Evolutionary conservation across 2,888 invertebrate genomes (phyloP).

Genomic region (Panzeria rudis): DNA sequence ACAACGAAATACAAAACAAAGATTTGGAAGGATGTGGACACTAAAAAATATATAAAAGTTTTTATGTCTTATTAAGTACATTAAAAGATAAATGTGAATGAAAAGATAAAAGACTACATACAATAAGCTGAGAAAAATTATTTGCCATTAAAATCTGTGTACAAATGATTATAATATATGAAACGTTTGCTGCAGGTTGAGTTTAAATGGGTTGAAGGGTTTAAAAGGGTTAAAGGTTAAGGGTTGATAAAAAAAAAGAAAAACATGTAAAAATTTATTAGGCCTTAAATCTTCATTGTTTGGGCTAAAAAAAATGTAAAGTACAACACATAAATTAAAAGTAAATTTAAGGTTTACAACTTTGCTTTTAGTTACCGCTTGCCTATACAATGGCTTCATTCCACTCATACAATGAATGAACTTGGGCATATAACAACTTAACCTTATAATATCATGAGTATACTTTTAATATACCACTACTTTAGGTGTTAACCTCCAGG

Average conservation of each 20-base stretch:
- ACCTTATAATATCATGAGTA: background rate
- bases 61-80: conserved; percentile 3
- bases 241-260: background rate
- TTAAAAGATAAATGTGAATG: background rate
- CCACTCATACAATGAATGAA: background rate
- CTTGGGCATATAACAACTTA: background rate
- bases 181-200: background rate
- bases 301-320: too few species aligned
- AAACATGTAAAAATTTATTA: too few species aligned
- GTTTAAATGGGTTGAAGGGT: background rate
- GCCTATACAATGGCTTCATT: background rate
- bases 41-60: conserved; percentile 7
- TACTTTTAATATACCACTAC: too few species aligned
- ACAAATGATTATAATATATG: background rate
- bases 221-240: conserved; percentile 5
- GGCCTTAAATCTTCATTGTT: too few species aligned
- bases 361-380: background rate
- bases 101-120: background rate
- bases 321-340: too few species aligned
- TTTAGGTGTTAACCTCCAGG: too few species aligned
- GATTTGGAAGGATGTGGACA: conserved; percentile 57
- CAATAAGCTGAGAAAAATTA: background rate
- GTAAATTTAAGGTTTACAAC: background rate
- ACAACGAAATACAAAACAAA: conserved; percentile 30
- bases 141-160: background rate